A percentile compares a stretch with the other conserved stretches of the same genome.
Evolutionary conservation across 2,888 invertebrate genomes (phyloP).

Genomic region (Hypomecis atomaria): DNA sequence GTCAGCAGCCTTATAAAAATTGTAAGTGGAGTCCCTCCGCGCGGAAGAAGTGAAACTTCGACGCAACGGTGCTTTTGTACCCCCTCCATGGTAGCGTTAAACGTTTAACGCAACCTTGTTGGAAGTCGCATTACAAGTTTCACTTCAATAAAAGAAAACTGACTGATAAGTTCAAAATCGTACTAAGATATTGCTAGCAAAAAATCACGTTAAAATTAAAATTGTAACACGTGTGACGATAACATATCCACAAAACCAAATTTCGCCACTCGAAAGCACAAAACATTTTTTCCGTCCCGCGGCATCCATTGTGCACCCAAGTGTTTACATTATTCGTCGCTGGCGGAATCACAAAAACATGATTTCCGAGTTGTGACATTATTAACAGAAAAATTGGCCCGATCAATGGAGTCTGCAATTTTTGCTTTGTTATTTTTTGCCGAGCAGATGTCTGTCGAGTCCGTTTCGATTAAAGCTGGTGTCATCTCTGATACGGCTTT

Average conservation of each 20-base stretch:
- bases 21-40: too few species aligned
- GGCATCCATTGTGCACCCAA: conserved; percentile 59
- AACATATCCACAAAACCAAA: conserved; percentile 59
- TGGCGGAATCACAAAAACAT: conserved; percentile 60
- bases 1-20: too few species aligned
- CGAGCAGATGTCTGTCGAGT: conserved; percentile 73
- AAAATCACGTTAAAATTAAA: not conserved
- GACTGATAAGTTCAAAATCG: too few species aligned
- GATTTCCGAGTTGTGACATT: conserved; percentile 73
- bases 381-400: conserved; percentile 77
- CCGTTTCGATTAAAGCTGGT: conserved; percentile 72
- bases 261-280: conserved; percentile 55
- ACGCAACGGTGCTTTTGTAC: too few species aligned
- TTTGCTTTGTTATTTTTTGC: conserved; percentile 71
- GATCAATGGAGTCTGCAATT: conserved; percentile 62
- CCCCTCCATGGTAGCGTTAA: too few species aligned
- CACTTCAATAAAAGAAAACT: too few species aligned
- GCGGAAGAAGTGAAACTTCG: too few species aligned
- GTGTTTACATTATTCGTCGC: conserved; percentile 69
- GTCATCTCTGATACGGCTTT: conserved; percentile 75
- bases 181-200: too few species aligned
- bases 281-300: conserved; percentile 49
- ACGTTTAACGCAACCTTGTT: too few species aligned
- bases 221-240: conserved; percentile 29
- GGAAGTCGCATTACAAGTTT: too few species aligned